These are phyloP conservation scores for Strongylocentrotus purpuratus DNA, from an alignment of 35 echinoderm and acorn worm genomes.

Conservation along the genomic window DNA sequence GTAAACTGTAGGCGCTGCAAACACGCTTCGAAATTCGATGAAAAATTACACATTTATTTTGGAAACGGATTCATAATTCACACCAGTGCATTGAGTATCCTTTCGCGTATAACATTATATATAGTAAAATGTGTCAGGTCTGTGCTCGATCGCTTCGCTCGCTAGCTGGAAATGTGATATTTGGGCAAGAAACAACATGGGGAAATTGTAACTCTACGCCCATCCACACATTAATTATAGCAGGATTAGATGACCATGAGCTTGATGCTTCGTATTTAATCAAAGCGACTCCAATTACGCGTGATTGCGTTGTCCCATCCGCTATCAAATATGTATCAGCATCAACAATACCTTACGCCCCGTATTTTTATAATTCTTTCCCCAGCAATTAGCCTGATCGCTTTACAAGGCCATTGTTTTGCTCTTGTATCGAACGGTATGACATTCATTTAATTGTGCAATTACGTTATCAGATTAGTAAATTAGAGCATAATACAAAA, in stretches of 20 bases:
- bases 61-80: no score
- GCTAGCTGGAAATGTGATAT: no score
- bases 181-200: no score
- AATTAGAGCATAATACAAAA: neutral
- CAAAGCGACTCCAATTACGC: neutral
- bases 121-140: no score
- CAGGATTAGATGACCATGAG: neutral
- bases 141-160: no score
- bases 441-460: neutral
- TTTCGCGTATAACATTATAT: no score
- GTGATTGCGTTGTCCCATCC: neutral
- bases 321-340: conserved; percentile 34
- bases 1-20: no score
- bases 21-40: no score
- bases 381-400: conserved; percentile 27
- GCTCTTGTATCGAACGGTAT: neutral
- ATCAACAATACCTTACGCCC: neutral
- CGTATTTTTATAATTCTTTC: neutral
- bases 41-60: no score
- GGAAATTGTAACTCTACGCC: no score
- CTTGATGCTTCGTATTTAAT: neutral
- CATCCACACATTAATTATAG: no score
- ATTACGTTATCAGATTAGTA: conserved; percentile 30
- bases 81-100: no score
- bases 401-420: conserved; percentile 4